Percentiles rank a stretch among this genome's conserved stretches.
Evolutionary conservation across 1,140 invertebrate genomes (phyloP).

Genomic region (Zaprionus nigranus): DNA sequence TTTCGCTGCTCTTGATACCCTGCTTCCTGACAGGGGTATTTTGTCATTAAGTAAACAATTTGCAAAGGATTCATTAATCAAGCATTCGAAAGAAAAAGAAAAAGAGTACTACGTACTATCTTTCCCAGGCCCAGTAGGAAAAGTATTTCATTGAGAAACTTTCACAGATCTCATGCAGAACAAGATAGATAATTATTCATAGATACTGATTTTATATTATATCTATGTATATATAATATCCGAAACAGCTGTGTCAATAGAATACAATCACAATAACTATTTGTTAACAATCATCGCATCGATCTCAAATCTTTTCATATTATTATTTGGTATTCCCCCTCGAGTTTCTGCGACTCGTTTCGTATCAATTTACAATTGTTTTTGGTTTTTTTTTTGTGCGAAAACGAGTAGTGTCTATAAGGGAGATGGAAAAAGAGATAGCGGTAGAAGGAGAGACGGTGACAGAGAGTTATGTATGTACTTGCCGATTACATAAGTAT

Average conservation of each 20-base stretch:
- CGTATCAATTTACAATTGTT: background rate
- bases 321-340: conserved; percentile 1
- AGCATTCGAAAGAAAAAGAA: background rate
- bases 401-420: background rate
- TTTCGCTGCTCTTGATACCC: conserved; percentile 3
- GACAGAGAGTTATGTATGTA: conserved; percentile 17
- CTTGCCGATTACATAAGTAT: conserved; percentile 5
- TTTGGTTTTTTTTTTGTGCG: background rate
- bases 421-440: background rate
- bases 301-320: background rate
- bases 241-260: background rate
- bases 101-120: too few species aligned
- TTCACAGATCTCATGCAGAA: background rate
- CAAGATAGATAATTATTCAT: background rate
- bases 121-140: too few species aligned
- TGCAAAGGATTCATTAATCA: background rate
- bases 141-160: too few species aligned
- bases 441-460: background rate
- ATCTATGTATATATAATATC: background rate
- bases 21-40: background rate
- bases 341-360: background rate
- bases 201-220: background rate
- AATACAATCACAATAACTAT: background rate
- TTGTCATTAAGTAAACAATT: background rate
- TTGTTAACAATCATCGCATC: background rate